A percentile compares a stretch with the other conserved stretches of the same genome.
Evolutionary conservation across 2,113 vertebrate species (phyloP).

Genomic region (Cyrtonyx montezumae): DNA sequence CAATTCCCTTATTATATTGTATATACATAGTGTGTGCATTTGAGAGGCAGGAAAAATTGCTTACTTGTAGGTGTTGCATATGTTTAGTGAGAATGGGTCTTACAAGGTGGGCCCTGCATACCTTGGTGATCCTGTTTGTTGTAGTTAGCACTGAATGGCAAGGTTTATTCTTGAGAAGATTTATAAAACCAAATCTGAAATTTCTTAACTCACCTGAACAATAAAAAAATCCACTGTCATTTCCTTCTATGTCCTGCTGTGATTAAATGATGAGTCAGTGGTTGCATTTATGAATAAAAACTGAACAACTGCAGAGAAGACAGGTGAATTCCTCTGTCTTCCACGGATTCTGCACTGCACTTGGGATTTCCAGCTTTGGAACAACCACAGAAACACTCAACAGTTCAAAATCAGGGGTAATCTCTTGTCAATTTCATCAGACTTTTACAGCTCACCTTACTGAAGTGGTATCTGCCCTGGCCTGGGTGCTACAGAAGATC

Average conservation of each 20-base stretch:
- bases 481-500: neutral
- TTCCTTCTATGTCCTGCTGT: neutral
- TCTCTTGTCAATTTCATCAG: neutral
- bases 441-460: neutral
- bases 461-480: neutral
- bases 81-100: neutral
- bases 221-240: neutral
- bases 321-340: neutral
- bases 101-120: neutral
- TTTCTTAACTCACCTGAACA: neutral
- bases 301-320: neutral
- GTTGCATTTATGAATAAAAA: conserved; percentile 43
- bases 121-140: neutral
- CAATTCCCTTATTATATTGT: neutral
- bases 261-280: neutral
- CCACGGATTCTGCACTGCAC: neutral
- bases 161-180: neutral
- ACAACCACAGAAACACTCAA: neutral
- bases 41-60: neutral
- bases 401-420: neutral
- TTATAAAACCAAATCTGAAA: neutral
- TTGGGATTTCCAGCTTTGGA: neutral
- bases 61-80: neutral
- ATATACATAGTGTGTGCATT: neutral
- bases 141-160: neutral